Base-by-base conservation (phyloP, 1,140 invertebrate species). In the Oryzaephilus surinamensis region DNA sequence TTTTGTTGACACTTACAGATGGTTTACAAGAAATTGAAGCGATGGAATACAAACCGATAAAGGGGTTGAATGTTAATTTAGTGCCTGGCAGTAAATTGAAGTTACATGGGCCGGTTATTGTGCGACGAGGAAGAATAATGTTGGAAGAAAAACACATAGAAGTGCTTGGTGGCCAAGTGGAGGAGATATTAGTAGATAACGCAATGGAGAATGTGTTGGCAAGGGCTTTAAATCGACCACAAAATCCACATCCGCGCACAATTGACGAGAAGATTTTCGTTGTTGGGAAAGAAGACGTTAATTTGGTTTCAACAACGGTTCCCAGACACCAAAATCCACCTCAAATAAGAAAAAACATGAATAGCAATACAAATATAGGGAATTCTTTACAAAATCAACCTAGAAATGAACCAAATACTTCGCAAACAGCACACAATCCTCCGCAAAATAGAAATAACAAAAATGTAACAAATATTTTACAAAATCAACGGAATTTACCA, bases 101-200 rank as follows among this genome's bases (percentile, higher is more conserved):
- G 3, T 8, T 24, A 1, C 19, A 20, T 46, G 84, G 84, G 8
- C 77, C 77, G 15, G 58, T 89, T 3, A 63, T 69, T 43, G 82
- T 82, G 55, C 71, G 82, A 28, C 66, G 70, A 43, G 83, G 84
- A 3, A 63, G 84, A 20, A 54, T 89, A 10, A 62, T 88, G 47
- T 60, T 89, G 18, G 74, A 74, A 47, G 64, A 72, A 33, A 59
- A 64, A 23, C 74, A 79, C 44, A 51, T 87, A 6, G 66, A 69
- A 38, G 54, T 84, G 28, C 51, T 86, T 2, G 84, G 82, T 1
- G 86, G 86, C 12, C 80, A 86, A 64, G 80, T 87, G 1, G 79
- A 81, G 20, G 61, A 62, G 41, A 46, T 82, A 13, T 47, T 72
- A 15, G 65, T 74, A 17, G 32, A 54, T 12, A 77, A 81, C 63